Conservation (phyloP, 37 sponge, comb jelly and placozoan genomes). For the Ianthella basta region DNA sequence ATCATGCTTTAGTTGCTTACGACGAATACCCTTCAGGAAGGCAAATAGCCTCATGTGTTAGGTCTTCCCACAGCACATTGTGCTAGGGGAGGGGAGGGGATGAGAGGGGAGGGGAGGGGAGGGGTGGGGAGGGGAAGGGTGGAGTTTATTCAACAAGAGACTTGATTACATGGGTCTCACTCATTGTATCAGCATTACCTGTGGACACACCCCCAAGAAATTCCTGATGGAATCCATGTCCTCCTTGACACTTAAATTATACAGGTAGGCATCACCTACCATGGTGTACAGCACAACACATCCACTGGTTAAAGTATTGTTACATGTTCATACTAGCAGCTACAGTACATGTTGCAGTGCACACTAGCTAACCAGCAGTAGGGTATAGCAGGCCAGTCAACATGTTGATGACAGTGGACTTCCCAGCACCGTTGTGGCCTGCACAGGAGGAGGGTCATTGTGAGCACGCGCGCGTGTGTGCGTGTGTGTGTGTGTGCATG, state of each 20-base stretch:
- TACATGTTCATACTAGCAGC: too few relatives aligned
- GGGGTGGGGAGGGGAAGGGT: too few relatives aligned
- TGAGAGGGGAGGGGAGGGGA: neutral
- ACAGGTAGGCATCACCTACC: slow-evolving; percentile 78
- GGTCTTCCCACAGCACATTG: slow-evolving; percentile 80
- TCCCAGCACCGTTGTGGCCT: slow-evolving; percentile 90
- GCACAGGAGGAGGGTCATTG: neutral
- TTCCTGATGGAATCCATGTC: slow-evolving; percentile 72
- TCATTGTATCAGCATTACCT: slow-evolving; percentile 36
- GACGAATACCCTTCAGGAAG: slow-evolving; percentile 58
- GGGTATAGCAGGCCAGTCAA: slow-evolving; percentile 75
- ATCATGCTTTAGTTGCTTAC: slow-evolving; percentile 44
- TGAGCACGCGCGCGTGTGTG: neutral
- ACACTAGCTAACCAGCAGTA: slow-evolving; percentile 46
- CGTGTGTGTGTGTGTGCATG: neutral
- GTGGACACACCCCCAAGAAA: slow-evolving; percentile 86
- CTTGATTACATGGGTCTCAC: too few relatives aligned
- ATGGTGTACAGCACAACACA: too few relatives aligned
- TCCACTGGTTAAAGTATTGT: too few relatives aligned
- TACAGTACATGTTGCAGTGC: too few relatives aligned
- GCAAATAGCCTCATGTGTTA: slow-evolving; percentile 80
- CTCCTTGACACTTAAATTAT: slow-evolving; percentile 54
- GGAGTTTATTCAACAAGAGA: too few relatives aligned
- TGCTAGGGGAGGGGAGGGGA: slow-evolving; percentile 33
- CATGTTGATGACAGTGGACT: slow-evolving; percentile 89